A percentile compares a stretch with the other conserved stretches of the same genome.
These are phyloP conservation scores for Anodontia alba DNA, from an alignment of 2,888 invertebrate genomes.

Conservation along the genomic window DNA sequence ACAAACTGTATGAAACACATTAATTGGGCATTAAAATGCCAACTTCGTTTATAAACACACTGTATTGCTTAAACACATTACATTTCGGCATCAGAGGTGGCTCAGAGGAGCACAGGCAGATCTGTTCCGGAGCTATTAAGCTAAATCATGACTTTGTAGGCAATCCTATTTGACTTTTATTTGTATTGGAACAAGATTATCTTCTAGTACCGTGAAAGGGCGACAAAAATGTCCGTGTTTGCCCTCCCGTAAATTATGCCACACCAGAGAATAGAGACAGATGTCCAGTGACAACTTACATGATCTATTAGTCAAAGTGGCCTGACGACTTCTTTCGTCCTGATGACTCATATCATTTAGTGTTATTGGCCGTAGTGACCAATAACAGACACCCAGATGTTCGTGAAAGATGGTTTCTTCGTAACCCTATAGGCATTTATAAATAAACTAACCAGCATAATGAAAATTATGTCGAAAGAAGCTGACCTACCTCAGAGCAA, in stretches of 20 bases:
- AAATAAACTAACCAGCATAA: no score
- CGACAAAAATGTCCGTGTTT: not conserved
- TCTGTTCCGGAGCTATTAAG: not conserved
- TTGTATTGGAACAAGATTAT: conserved; percentile 12
- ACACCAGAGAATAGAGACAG: not conserved
- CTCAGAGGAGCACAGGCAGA: conserved; percentile 12
- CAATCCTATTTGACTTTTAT: not conserved
- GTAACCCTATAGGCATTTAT: no score
- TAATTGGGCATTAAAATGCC: conserved; percentile 7
- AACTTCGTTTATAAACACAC: not conserved
- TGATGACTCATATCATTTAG: no score
- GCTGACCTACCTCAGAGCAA: no score
- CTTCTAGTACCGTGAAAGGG: conserved; percentile 26
- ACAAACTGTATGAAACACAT: no score
- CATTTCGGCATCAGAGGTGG: conserved; percentile 29
- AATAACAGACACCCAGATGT: no score
- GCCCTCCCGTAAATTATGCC: conserved; percentile 4
- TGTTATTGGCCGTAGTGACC: no score
- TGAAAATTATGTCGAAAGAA: no score
- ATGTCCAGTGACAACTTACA: not conserved
- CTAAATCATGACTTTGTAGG: conserved; percentile 15
- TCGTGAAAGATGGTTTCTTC: no score
- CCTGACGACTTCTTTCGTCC: no score
- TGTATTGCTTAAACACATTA: conserved; percentile 15
- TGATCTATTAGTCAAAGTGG: no score